phyloP scores from a whole-genome alignment of 2,113 vertebrate species.

The Alethe castanea region DNA sequence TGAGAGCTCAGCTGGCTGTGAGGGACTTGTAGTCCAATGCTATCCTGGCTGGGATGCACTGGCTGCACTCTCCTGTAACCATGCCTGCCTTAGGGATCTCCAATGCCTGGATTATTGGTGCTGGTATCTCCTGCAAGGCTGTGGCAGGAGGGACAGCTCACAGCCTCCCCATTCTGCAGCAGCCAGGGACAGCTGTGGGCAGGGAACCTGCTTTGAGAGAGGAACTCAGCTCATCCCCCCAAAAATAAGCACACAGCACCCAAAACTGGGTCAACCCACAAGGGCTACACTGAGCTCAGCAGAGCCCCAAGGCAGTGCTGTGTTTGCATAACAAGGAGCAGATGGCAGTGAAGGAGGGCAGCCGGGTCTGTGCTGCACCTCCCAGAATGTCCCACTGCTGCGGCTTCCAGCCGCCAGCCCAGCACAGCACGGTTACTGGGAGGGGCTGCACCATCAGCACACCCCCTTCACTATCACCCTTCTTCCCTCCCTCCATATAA shows the following conservation, averaged over 20 bases:
- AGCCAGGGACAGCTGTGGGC: not conserved
- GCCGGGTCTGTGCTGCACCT: not conserved
- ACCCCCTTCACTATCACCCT: not conserved
- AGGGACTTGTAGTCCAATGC: rapidly evolving
- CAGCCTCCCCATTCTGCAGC: not conserved
- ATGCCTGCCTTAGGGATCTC: not conserved
- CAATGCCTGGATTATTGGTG: not conserved
- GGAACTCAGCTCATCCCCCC: not conserved
- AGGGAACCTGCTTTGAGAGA: not conserved
- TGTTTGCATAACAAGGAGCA: constrained; percentile 6
- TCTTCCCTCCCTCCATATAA: not conserved
- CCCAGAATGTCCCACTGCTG: not conserved
- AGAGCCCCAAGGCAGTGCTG: not conserved
- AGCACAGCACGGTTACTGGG: rapidly evolving
- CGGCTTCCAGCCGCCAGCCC: not conserved
- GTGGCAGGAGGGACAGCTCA: not conserved
- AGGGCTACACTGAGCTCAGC: not conserved
- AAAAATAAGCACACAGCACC: constrained; percentile 1
- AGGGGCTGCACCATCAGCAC: not conserved
- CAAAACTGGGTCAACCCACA: constrained; percentile 32
- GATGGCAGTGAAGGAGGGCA: not conserved
- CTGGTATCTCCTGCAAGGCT: not conserved
- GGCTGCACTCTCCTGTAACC: not conserved
- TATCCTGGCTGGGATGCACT: not conserved
- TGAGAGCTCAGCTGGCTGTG: not conserved